These are phyloP conservation scores for Onychomys torridus DNA, from an alignment of 2,797 vertebrate genomes.

Conservation along the genomic window DNA sequence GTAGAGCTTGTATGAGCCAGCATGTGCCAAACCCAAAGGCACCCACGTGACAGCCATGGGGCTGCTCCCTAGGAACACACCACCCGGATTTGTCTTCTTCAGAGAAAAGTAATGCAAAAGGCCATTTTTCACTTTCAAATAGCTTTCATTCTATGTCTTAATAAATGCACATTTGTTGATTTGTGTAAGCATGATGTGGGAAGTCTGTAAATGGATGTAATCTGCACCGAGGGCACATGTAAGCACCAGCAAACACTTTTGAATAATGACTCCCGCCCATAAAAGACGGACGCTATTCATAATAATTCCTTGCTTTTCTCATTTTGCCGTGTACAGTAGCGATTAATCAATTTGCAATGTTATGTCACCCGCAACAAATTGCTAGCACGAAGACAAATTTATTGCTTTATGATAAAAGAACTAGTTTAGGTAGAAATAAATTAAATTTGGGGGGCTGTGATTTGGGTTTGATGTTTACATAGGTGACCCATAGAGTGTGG, in stretches of 20 bases:
- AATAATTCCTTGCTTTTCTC: slow-evolving; percentile 97
- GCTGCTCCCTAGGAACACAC: slow-evolving; percentile 56
- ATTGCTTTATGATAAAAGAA: slow-evolving; percentile 95
- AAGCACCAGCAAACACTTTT: slow-evolving; percentile 93
- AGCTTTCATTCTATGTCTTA: slow-evolving; percentile 93
- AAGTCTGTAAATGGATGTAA: slow-evolving; percentile 94
- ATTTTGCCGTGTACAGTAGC: slow-evolving; percentile 91
- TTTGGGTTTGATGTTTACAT: slow-evolving; percentile 88
- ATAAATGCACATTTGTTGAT: slow-evolving; percentile 93
- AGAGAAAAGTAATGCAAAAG: slow-evolving; percentile 85
- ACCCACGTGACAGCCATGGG: slow-evolving; percentile 6
- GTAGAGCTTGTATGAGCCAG: neutral
- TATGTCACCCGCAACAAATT: slow-evolving; percentile 94
- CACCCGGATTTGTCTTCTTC: slow-evolving; percentile 77
- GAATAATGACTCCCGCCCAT: slow-evolving; percentile 98
- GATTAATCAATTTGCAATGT: slow-evolving; percentile 95
- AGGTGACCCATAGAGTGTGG: slow-evolving; percentile 85
- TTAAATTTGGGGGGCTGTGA: slow-evolving; percentile 91
- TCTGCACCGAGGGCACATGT: slow-evolving; percentile 90
- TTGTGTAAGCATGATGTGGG: slow-evolving; percentile 93
- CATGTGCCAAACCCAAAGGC: neutral
- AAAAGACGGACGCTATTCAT: slow-evolving; percentile 96
- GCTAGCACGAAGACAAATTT: slow-evolving; percentile 93
- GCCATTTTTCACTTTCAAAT: slow-evolving; percentile 93
- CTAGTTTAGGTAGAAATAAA: slow-evolving; percentile 94